Percentiles rank a stretch among this genome's conserved stretches.
Conservation (phyloP, 2,113 vertebrate genomes). For the Cacatua alba region DNA sequence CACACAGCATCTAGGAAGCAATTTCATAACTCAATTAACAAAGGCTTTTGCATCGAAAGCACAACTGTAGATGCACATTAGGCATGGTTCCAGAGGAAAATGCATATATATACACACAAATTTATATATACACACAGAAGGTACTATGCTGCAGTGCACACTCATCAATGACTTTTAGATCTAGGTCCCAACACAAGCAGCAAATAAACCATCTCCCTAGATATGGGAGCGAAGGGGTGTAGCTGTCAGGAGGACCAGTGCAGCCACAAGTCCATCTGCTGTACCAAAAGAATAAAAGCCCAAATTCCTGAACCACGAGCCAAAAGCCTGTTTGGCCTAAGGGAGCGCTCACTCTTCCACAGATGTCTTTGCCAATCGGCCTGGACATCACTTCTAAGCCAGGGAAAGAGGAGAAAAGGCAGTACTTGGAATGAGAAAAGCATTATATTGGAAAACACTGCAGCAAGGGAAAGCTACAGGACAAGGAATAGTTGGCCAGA, state of each 20-base stretch:
- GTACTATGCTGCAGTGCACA: not conserved
- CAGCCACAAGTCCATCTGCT: conserved; percentile 20
- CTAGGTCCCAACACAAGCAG: not conserved
- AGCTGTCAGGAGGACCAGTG: not conserved
- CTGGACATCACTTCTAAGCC: conserved; percentile 24
- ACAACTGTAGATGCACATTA: conserved; percentile 10
- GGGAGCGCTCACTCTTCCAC: conserved; percentile 1
- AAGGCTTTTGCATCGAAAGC: conserved; percentile 59
- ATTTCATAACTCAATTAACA: conserved; percentile 63
- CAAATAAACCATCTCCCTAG: not conserved
- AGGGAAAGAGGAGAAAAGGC: conserved; percentile 10
- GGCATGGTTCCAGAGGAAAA: not conserved
- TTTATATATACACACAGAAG: not conserved
- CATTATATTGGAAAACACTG: not conserved
- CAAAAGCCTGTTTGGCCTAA: conserved; percentile 43
- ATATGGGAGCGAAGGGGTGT: not conserved
- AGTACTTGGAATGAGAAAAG: not conserved
- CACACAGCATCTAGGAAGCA: conserved; percentile 47
- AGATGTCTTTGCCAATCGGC: conserved; percentile 39
- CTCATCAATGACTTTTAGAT: not conserved
- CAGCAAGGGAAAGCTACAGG: not conserved
- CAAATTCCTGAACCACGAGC: conserved; percentile 26
- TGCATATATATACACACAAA: not conserved
- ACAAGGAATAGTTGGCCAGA: not conserved
- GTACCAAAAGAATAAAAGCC: not conserved